Evolutionary conservation across 1,140 invertebrate species (phyloP).

Genomic region (Aphaenogaster floridana): DNA sequence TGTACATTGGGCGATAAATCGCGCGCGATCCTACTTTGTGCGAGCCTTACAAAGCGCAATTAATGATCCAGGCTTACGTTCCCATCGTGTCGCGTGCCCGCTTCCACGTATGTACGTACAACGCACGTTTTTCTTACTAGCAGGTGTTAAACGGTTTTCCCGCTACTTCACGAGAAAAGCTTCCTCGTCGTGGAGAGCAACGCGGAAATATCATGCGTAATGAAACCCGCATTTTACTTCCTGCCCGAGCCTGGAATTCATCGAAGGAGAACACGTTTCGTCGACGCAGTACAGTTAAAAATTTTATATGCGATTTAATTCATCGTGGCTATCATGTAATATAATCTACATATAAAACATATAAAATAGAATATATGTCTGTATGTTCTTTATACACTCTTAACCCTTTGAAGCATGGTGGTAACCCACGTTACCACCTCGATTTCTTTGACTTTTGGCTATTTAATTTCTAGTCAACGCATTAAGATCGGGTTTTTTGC

Average conservation of each 20-base stretch:
- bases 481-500: too few species aligned
- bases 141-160: conserved; percentile 30
- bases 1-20: conserved; percentile 31
- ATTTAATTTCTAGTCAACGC: too few species aligned
- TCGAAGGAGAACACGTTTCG: not conserved
- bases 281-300: not conserved
- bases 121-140: not conserved
- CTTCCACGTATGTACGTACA: not conserved
- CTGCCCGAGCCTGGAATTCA: not conserved
- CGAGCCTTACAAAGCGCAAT: conserved; percentile 41
- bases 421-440: too few species aligned
- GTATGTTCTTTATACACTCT: too few species aligned
- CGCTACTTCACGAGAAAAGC: not conserved
- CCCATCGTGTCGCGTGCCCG: conserved; percentile 48
- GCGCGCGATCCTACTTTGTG: conserved; percentile 38
- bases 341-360: too few species aligned
- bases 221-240: conserved; percentile 11
- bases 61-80: conserved; percentile 37
- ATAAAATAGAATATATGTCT: too few species aligned
- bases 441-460: too few species aligned
- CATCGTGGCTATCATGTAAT: not conserved
- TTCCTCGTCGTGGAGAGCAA: not conserved
- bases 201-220: conserved; percentile 24
- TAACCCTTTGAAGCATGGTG: too few species aligned
- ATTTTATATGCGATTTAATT: not conserved